These are phyloP conservation scores for Mamestra configurata DNA, from an alignment of 1,140 invertebrate species.

Conservation along the genomic window DNA sequence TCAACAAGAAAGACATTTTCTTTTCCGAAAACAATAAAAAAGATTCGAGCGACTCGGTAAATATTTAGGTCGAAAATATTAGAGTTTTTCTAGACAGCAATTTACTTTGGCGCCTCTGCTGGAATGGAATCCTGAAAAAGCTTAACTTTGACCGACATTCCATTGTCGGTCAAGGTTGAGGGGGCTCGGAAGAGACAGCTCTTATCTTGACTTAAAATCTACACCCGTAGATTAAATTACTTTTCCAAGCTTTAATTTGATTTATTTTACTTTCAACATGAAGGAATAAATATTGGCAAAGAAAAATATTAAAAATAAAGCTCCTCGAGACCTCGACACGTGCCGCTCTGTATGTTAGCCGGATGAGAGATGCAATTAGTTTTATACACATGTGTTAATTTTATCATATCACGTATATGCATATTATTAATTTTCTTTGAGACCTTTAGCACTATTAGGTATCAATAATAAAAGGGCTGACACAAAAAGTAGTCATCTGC, in stretches of 20 bases:
- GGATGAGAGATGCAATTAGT: neutral
- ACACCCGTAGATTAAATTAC: conserved; percentile 19
- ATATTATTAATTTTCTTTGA: neutral
- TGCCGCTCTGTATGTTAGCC: neutral
- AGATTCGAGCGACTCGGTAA: neutral
- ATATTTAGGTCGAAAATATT: conserved; percentile 23
- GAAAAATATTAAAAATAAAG: neutral
- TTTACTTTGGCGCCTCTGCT: conserved; percentile 3
- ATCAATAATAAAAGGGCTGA: neutral
- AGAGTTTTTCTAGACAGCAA: conserved; percentile 23
- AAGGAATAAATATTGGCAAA: neutral
- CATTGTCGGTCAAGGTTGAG: conserved; percentile 16
- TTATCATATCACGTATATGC: no score
- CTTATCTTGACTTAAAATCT: conserved; percentile 23
- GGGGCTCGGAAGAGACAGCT: neutral
- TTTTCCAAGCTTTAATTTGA: conserved; percentile 6
- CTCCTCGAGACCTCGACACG: neutral
- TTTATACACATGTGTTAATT: no score
- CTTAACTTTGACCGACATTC: conserved; percentile 29
- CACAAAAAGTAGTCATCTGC: neutral
- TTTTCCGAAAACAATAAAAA: conserved; percentile 26
- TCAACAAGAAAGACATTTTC: neutral
- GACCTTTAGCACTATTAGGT: neutral
- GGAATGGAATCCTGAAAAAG: conserved; percentile 21
- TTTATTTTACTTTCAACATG: neutral